These are phyloP conservation scores for Phenganax subtilis DNA, from an alignment of 92 coral and sea anemone genomes.

Conservation along the genomic window DNA sequence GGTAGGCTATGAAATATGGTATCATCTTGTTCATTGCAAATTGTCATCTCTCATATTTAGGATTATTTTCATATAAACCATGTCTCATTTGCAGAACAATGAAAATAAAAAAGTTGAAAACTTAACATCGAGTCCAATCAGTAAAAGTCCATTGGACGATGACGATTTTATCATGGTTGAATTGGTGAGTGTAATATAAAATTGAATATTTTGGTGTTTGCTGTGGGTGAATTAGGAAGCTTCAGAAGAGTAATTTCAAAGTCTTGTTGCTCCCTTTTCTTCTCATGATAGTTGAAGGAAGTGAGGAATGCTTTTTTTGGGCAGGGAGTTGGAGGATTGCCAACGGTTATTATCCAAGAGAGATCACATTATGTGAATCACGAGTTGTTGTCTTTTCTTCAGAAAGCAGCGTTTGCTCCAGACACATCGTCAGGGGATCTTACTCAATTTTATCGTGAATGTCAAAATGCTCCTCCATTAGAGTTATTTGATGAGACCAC, in stretches of 20 bases:
- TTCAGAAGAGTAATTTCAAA: background rate
- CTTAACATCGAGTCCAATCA: slow-evolving; percentile 34
- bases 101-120: slow-evolving; percentile 34
- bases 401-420: slow-evolving; percentile 96
- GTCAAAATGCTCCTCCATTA: slow-evolving; percentile 85
- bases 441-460: slow-evolving; percentile 87
- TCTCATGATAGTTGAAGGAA: no score
- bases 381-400: background rate
- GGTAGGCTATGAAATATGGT: no score
- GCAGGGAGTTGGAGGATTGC: no score
- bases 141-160: slow-evolving; percentile 60
- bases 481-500: slow-evolving; percentile 57
- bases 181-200: slow-evolving; percentile 52
- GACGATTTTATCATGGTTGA: slow-evolving; percentile 94
- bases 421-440: slow-evolving; percentile 68
- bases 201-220: background rate
- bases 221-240: background rate
- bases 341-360: background rate
- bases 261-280: background rate
- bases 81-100: slow-evolving; percentile 49
- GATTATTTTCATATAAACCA: background rate
- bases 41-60: background rate
- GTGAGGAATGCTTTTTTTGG: no score
- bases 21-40: no score
- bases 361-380: background rate